Conservation (phyloP, 1,140 invertebrate species). For the Brachionus rubens region DNA sequence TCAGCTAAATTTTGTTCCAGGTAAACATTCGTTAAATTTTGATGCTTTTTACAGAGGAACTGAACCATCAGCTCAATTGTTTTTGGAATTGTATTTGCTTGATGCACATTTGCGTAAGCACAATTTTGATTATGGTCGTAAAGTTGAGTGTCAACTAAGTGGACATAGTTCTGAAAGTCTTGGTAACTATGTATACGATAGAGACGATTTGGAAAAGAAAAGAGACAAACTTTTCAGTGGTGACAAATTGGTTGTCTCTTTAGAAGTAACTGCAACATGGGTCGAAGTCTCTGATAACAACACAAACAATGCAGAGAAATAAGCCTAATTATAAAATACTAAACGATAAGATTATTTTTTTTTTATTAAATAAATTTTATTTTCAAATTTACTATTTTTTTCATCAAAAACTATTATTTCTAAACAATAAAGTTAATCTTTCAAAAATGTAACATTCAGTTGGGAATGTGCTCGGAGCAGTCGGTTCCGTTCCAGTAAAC, state of each 20-base stretch:
- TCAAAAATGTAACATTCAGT: no score
- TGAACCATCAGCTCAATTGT: slow-evolving; percentile 26
- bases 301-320: not conserved
- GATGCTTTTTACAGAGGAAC: slow-evolving; percentile 12
- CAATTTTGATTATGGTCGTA: slow-evolving; percentile 24
- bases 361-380: not conserved
- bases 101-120: not conserved
- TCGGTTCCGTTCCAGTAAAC: no score
- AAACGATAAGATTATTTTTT: not conserved
- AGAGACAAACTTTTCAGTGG: slow-evolving; percentile 17
- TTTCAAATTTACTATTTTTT: no score
- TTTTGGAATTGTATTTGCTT: slow-evolving; percentile 4
- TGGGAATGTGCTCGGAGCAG: no score
- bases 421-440: no score
- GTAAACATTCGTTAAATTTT: slow-evolving; percentile 14
- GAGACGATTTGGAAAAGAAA: slow-evolving; percentile 43
- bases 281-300: slow-evolving; percentile 4
- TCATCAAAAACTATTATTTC: no score
- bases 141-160: slow-evolving; percentile 13
- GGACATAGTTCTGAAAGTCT: not conserved
- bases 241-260: not conserved
- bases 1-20: not conserved
- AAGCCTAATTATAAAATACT: not conserved
- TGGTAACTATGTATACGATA: slow-evolving; percentile 8
- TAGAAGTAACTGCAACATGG: slow-evolving; percentile 22